phyloP scores from a whole-genome alignment of 2,113 vertebrate genomes.

The Alces alces region DNA sequence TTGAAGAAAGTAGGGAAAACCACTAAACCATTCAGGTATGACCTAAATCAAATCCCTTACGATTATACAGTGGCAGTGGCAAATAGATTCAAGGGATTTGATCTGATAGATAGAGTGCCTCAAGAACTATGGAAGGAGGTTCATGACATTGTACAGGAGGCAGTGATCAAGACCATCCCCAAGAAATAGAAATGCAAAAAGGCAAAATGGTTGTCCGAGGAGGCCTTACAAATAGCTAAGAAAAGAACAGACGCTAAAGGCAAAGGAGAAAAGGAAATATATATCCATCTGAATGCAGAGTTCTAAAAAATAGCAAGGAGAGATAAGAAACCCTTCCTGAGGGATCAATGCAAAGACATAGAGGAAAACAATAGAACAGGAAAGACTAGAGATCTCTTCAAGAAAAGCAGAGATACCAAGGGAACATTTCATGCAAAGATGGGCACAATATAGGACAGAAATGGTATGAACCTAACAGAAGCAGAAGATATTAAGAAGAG shows the following conservation, averaged over 20 bases:
- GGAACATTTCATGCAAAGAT: neutral
- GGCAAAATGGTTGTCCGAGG: neutral
- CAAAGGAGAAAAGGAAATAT: neutral
- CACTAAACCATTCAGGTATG: neutral
- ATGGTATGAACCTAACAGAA: neutral
- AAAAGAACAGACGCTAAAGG: neutral
- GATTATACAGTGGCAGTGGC: neutral
- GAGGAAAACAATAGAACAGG: neutral
- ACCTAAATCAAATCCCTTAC: neutral
- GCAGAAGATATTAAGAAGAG: neutral
- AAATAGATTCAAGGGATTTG: neutral
- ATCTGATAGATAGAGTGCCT: neutral
- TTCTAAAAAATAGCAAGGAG: neutral
- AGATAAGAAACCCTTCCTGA: neutral
- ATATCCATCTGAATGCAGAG: neutral
- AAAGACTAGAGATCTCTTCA: neutral
- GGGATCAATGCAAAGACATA: neutral
- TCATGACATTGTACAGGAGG: neutral
- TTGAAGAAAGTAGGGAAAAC: neutral
- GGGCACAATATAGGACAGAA: neutral
- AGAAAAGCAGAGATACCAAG: neutral
- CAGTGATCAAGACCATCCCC: neutral
- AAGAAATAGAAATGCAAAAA: neutral
- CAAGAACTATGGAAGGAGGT: neutral
- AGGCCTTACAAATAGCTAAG: neutral